Conservation (phyloP, 2,888 invertebrate species). For the Drosophila stalkeri region DNA sequence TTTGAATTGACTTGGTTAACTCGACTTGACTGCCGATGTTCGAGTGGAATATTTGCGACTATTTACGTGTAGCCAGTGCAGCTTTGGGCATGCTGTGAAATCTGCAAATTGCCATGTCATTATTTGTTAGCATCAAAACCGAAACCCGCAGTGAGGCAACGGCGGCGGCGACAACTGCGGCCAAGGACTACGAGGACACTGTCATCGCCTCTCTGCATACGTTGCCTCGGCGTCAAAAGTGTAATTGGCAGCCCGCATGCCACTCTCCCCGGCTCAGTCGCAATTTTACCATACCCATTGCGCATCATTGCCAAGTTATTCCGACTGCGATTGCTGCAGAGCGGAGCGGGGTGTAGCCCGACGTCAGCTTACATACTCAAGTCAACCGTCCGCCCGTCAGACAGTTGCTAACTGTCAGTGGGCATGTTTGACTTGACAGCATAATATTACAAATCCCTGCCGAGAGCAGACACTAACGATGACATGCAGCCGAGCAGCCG, state of each 20-base stretch:
- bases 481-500: conserved; percentile 61
- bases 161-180: background rate
- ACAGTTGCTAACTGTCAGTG: conserved; percentile 79
- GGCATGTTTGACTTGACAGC: conserved; percentile 80
- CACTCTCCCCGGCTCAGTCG: background rate
- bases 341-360: conserved; percentile 60
- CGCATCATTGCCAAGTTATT: conserved; percentile 18
- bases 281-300: conserved; percentile 1
- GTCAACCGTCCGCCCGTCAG: conserved; percentile 70
- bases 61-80: conserved; percentile 37
- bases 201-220: conserved; percentile 47
- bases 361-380: conserved; percentile 72
- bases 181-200: conserved; percentile 31
- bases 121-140: conserved; percentile 83
- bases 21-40: conserved; percentile 61
- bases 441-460: conserved; percentile 83
- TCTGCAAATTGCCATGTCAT: conserved; percentile 84
- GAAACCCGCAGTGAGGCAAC: conserved; percentile 38
- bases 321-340: conserved; percentile 18
- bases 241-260: conserved; percentile 81
- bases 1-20: conserved; percentile 79
- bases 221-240: conserved; percentile 75
- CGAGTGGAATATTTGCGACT: conserved; percentile 48
- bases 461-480: conserved; percentile 81
- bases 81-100: conserved; percentile 79